Percentiles rank a stretch among this genome's conserved stretches.
Evolutionary conservation across 2,797 vertebrate genomes (phyloP).

Genomic region (Phrynocephalus guinanensis): DNA sequence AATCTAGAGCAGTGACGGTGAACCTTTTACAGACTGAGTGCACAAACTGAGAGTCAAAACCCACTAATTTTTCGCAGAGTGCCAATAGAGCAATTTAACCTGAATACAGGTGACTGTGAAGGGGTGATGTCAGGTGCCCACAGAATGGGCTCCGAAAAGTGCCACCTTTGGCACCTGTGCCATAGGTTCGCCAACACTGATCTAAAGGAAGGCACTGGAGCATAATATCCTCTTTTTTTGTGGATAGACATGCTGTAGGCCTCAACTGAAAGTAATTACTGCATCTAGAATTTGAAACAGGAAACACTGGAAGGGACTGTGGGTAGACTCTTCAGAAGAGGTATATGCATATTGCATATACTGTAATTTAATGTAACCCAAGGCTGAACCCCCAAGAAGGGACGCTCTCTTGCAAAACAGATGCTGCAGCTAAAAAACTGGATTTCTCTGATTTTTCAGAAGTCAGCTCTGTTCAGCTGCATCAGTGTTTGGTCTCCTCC

Average conservation of each 20-base stretch:
- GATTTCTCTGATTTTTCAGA: neutral
- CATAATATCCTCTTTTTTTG: neutral
- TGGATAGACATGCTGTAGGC: neutral
- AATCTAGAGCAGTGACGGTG: too few species aligned
- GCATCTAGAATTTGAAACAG: conserved; percentile 26
- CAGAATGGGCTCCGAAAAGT: too few species aligned
- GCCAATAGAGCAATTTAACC: too few species aligned
- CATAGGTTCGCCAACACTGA: neutral
- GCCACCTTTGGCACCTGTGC: too few species aligned
- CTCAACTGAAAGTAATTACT: conserved; percentile 44
- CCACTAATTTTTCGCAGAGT: too few species aligned
- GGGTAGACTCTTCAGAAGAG: neutral
- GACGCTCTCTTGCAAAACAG: neutral
- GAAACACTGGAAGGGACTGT: conserved; percentile 14
- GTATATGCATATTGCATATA: neutral
- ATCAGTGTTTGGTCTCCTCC: too few species aligned
- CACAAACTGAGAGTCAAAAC: neutral
- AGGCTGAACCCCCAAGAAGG: too few species aligned
- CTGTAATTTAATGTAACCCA: neutral
- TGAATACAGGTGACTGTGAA: too few species aligned
- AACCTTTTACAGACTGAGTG: too few species aligned
- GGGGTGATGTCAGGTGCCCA: too few species aligned
- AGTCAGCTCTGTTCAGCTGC: neutral
- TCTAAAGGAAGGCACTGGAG: neutral
- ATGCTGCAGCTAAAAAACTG: too few species aligned